phyloP scores from a whole-genome alignment of 2,113 vertebrate genomes.

The Oophaga pumilio region DNA sequence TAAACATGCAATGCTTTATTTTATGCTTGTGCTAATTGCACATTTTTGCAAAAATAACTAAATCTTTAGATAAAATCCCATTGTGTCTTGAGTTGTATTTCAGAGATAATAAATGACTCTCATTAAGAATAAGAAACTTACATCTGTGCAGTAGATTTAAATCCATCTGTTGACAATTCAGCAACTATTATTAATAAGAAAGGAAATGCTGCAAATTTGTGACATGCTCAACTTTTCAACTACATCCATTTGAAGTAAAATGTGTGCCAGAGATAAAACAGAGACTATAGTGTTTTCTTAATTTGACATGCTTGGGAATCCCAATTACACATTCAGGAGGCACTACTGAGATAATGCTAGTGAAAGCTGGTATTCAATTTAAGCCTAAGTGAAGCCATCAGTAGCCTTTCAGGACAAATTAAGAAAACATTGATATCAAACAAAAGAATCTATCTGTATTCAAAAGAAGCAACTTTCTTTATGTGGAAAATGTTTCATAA shows the following conservation, averaged over 20 bases:
- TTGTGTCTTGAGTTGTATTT: no score
- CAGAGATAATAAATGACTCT: no score
- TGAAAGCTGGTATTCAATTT: conserved; percentile 17
- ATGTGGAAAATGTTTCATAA: neutral
- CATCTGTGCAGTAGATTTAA: neutral
- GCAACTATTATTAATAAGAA: neutral
- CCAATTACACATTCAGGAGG: conserved; percentile 9
- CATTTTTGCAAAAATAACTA: no score
- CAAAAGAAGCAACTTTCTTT: neutral
- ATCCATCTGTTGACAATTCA: neutral
- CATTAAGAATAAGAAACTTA: no score
- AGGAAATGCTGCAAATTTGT: neutral
- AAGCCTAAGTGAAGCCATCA: neutral
- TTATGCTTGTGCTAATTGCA: no score
- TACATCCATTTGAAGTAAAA: neutral
- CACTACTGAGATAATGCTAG: conserved; percentile 17
- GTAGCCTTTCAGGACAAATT: conserved; percentile 10
- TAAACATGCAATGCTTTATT: no score
- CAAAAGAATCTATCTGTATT: neutral
- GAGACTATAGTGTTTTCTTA: conserved; percentile 16
- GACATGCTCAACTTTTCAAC: neutral
- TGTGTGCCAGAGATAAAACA: conserved; percentile 7
- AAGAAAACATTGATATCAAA: neutral
- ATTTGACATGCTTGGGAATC: conserved; percentile 29
- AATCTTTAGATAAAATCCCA: no score